Evolutionary conservation across 2,888 invertebrate genomes (phyloP), one percentile per base, ranked within the genome.

Genomic region (Aleiodes alternator): DNA sequence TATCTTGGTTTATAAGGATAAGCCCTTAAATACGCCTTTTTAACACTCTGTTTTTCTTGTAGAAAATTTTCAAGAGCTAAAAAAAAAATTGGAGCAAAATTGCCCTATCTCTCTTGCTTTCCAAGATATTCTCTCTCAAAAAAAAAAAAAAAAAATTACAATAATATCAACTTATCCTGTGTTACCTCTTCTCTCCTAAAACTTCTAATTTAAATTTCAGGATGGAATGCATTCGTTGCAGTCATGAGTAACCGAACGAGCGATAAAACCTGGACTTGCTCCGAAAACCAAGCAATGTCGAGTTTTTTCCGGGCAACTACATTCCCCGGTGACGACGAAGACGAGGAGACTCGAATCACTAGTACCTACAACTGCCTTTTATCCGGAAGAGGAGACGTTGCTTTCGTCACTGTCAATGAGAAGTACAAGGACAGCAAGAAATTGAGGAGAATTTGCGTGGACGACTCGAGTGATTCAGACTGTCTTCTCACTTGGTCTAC

Each of bases 311-410:
- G 90, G 0, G 90, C 92, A 51, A 75, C 72, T 29, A 50, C 64
- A 14, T 56, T 75, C 6, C 53, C 43, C 29, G 75, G 75, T 73
- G 76, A 68, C 14, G 50, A 48, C 1, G 69, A 75, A 31, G 72
- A 77, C 64, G 59, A 50, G 16, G 76, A 81, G 14, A 38, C 68
- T 43, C 43, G 43, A 8, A 76, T 78, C 31, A 77, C 38, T 1
- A 69, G 70, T 8, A 73, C 79, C 53, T 79, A 80, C 43, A 77
- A 92, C 72, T 95, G 95, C 79, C 88, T 96, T 12, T 90, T 92
- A 1, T 92, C 94, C 78, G 93, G 92, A 0, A 90, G 88, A 43
- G 95, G 92, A 4, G 96, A 96, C 83, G 95, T 96, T 0, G 96
- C 96, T 0, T 96, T 97, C 82, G 89, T 96, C 1, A 93, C 93